phyloP scores from a whole-genome alignment of 2,888 invertebrate genomes.

The Choreutis nemorana region DNA sequence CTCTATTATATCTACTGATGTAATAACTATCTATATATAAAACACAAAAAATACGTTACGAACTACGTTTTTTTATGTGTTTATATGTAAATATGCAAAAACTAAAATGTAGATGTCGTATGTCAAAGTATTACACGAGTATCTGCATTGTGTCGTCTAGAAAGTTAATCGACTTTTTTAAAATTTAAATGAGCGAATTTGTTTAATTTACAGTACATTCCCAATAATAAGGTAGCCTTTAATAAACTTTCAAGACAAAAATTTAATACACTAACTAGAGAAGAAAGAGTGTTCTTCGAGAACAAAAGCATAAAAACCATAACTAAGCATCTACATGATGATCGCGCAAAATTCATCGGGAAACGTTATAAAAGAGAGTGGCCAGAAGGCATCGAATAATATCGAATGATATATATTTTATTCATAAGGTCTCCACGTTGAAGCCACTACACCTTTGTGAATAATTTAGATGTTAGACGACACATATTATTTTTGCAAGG shows the following conservation, averaged over 20 bases:
- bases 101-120: too few relatives aligned
- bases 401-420: slow-evolving; percentile 55
- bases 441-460: slow-evolving; percentile 52
- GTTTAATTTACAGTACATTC: too few relatives aligned
- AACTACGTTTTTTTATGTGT: background rate
- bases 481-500: slow-evolving; percentile 56
- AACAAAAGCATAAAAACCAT: background rate
- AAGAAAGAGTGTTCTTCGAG: background rate
- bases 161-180: too few relatives aligned
- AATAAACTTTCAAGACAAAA: too few relatives aligned
- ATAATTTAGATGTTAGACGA: slow-evolving; percentile 51
- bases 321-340: background rate
- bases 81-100: too few relatives aligned
- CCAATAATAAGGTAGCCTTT: too few relatives aligned
- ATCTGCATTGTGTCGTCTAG: too few relatives aligned
- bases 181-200: too few relatives aligned
- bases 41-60: background rate
- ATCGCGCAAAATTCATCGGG: background rate
- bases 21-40: background rate
- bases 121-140: too few relatives aligned
- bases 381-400: slow-evolving; percentile 34
- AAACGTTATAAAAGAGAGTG: slow-evolving; percentile 1
- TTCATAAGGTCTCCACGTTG: slow-evolving; percentile 39
- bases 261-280: background rate
- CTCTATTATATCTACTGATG: background rate